Evolutionary conservation across 2,113 vertebrate species (phyloP), one percentile per base, ranked within the genome.

Genomic region (Amphiprion ocellaris): DNA sequence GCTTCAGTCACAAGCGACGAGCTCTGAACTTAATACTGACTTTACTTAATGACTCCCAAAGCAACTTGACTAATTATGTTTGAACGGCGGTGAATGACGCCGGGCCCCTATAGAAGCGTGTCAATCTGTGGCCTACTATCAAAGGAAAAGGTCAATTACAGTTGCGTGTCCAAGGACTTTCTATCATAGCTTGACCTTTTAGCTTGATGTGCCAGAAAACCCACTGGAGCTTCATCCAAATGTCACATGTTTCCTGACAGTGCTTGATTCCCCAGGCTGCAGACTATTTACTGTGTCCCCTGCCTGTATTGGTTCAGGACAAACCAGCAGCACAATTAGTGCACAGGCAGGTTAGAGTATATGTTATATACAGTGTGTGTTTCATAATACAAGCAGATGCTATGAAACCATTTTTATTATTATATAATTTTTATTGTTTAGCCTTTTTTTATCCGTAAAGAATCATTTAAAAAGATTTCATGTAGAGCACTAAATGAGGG

Each of bases 131-230:
- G 15, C 64, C 68, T 30, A 4, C 74, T 66, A 90, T 93, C 81
- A 90, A 84, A 87, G 72, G 54, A 74, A 92, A 92, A 92, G 92
- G 90, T 93, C 87, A 78, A 79, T 90, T 90, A 91, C 75, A 89
- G 84, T 79, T 70, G 70, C 54, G 60, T 92, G 90, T 85, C 85
- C 79, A 86, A 90, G 87, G 85, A 89, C 78, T 81, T 74, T 87
- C 87, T 82, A 87, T 91, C 85, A 90, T 74, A 77, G 80, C 30
- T 9, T 91, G 92, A 92, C 93, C 93, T 94, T 92, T 93, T 21
- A 47, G 77, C 77, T 74, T 67, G 65, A 91, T 81, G 83, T 82
- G 84, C 50, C 11, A 75, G 50, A 79, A 83, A 79, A 81, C 82
- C 74, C 88, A 85, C 77, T 59, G 85, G 85, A 89, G 87, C 24